Evolutionary conservation across 92 coral and sea anemone species (phyloP).

Genomic region (Diadumene lineata): DNA sequence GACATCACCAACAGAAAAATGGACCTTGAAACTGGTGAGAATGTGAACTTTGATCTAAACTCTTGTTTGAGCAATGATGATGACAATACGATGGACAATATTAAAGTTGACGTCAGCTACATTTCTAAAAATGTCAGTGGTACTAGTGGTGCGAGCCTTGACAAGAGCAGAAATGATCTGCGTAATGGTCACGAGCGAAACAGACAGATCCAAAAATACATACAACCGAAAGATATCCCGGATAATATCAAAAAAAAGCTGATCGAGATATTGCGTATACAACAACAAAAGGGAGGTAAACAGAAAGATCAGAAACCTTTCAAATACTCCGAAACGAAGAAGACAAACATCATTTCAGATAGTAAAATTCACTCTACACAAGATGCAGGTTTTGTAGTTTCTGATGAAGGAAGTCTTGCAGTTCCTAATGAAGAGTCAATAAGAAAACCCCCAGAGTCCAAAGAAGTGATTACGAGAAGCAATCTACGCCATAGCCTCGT

Average conservation of each 20-base stretch:
- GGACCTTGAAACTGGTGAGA: neutral
- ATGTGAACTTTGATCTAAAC: conserved; percentile 3
- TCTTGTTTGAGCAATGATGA: neutral
- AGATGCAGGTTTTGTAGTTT: too few species aligned
- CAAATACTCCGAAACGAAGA: too few species aligned
- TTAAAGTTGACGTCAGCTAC: neutral
- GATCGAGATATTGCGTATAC: conserved; percentile 21
- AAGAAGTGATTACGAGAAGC: neutral
- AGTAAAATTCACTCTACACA: too few species aligned
- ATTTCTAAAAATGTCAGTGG: neutral
- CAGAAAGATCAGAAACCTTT: neutral
- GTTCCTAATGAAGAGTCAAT: too few species aligned
- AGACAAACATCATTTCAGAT: neutral
- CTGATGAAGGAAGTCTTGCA: too few species aligned
- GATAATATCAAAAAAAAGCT: conserved; percentile 21
- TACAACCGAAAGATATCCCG: conserved; percentile 33
- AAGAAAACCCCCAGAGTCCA: too few species aligned
- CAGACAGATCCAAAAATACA: neutral
- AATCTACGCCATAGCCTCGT: too few species aligned
- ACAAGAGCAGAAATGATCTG: too few species aligned
- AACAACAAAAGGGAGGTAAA: neutral
- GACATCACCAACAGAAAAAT: neutral
- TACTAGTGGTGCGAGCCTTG: too few species aligned
- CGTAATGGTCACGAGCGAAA: neutral
- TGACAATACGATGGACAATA: neutral